A percentile compares a stretch with the other conserved stretches of the same genome.
Conservation (phyloP, 2,888 invertebrate species). For the Andrena minutula region DNA sequence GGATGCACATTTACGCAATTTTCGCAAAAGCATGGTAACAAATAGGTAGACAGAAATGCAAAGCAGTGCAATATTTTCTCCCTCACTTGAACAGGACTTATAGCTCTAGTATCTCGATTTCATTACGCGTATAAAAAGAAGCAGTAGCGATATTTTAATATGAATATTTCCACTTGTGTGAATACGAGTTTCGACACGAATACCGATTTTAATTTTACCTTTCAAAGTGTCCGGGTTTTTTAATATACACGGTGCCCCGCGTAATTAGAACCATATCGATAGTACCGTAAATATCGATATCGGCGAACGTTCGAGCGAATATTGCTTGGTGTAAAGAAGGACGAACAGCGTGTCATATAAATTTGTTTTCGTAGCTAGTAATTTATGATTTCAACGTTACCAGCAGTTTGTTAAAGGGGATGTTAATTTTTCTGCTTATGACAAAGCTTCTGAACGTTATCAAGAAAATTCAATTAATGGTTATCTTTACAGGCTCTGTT, state of each 20-base stretch:
- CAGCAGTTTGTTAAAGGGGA: not conserved
- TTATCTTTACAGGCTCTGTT: too few relatives aligned
- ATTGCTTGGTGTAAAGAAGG: not conserved
- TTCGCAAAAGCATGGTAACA: too few relatives aligned
- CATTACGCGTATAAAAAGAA: not conserved
- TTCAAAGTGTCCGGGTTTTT: not conserved
- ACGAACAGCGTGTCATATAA: not conserved
- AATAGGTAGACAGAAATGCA: too few relatives aligned
- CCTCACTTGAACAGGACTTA: not conserved
- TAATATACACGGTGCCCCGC: not conserved
- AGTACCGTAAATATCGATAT: constrained; percentile 24
- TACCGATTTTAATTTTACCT: not conserved
- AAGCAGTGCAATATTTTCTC: too few relatives aligned
- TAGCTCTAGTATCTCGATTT: not conserved
- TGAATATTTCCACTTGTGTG: not conserved
- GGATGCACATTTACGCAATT: too few relatives aligned
- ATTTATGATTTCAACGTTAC: not conserved
- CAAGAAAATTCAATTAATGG: too few relatives aligned
- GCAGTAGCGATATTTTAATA: not conserved
- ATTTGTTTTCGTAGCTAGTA: not conserved
- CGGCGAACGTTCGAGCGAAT: constrained; percentile 12
- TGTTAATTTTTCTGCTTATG: not conserved
- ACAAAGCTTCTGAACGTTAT: not conserved
- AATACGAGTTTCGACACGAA: not conserved
- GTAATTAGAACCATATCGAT: constrained; percentile 5